Base-by-base conservation (phyloP, 2,113 vertebrate genomes). In the Lophotis ruficrista region DNA sequence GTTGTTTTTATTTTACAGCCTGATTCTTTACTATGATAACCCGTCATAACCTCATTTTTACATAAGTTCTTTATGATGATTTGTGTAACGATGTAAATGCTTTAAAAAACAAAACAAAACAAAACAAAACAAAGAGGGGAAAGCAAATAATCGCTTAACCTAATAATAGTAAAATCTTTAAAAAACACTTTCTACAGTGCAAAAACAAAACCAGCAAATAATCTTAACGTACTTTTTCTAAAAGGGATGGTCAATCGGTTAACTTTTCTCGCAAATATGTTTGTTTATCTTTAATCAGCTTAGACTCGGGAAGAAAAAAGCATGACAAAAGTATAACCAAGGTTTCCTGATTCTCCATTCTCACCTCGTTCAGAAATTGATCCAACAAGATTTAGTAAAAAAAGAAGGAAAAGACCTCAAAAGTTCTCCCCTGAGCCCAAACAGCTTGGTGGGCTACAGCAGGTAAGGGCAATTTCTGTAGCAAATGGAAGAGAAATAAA, bases 201-300 rank as follows among this genome's bases (percentile, higher is more conserved):
- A 94, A 61, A 90, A 97, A 33, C 85, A 62, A 97, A 97, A 94
- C 27, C 8, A 87, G 64, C 16, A 93, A 95, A 98, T 94, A 97
- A 96, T 84, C 53, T 81, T 92, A 82, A 43, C 47, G 91, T 89
- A 79, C 41, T 83, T 91, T 94, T 96, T 92, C 71, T 91, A 12
- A 94, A 96, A 95, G 54, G 14, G 13, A 14, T 48, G 8, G 45
- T 93, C 87, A 7, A 45, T 93, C 45, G 6, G 21, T 95, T 93
- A 94, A 89, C 54, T 79, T 94, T 88, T 95, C 70, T 95, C 70
- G 61, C 68, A 91, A 87, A 84, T 54, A 27, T 31, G 2, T 22
- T 37, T 92, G 35, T 22, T 92, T 90, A 92, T 90, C 78, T 87
- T 57, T 80, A 85, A 88, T 88, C 45, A n/a, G 31, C 61, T 41